These are phyloP conservation scores for Drosophila setifemur DNA, from an alignment of 1,140 invertebrate species.

Conservation along the genomic window DNA sequence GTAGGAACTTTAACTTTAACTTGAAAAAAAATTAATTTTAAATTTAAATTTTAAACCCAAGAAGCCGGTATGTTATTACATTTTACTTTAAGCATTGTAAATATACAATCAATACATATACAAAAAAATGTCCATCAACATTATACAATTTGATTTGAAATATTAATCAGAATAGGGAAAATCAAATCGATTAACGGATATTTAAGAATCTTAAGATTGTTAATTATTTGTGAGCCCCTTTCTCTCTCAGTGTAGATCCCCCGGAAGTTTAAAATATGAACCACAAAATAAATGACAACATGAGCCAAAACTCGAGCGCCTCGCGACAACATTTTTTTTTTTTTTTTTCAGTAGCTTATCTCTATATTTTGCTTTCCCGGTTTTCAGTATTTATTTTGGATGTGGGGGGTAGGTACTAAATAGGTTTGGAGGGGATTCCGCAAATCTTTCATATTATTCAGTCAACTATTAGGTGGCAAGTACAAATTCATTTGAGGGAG, in stretches of 20 bases:
- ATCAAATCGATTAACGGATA: no score
- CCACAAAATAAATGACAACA: not conserved
- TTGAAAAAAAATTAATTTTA: no score
- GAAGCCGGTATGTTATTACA: no score
- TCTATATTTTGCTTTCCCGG: not conserved
- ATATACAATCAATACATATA: no score
- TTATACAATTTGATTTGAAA: no score
- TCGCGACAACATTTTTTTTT: not conserved
- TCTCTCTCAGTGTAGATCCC: slow-evolving; percentile 4
- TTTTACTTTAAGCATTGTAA: no score
- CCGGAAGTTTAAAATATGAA: slow-evolving; percentile 30
- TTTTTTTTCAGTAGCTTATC: slow-evolving; percentile 4
- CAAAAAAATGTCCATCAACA: no score
- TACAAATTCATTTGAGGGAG: not conserved
- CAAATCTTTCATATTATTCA: not conserved
- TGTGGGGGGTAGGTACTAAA: slow-evolving; percentile 20
- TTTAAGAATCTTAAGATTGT: no score
- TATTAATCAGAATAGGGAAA: no score
- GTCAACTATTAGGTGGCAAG: not conserved
- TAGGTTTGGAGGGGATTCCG: not conserved
- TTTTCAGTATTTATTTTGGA: not conserved
- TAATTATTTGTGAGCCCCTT: not conserved
- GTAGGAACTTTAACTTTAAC: no score
- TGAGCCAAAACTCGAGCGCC: slow-evolving; percentile 15
- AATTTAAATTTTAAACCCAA: no score